Base-by-base conservation (phyloP, 2,797 vertebrate genomes). In the Acanthurus tractus region DNA sequence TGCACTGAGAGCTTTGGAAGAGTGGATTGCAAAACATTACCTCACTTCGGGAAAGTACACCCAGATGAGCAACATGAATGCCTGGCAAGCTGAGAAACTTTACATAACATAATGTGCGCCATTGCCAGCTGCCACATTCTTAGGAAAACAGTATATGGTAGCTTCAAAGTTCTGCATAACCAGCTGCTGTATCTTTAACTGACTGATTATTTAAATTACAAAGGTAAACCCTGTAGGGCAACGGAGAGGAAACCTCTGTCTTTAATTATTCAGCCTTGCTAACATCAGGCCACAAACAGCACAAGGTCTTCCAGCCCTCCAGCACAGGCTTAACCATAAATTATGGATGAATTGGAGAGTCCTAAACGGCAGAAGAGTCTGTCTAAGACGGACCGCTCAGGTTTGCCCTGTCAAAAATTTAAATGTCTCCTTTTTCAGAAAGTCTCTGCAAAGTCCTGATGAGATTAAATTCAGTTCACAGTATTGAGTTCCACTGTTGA, bases 201-300 rank as follows among this genome's bases (percentile, higher is more conserved):
- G 70, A 68, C 49, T 63, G 48, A 59, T 58, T 68, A 67, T 63
- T 69, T 67, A 74, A 82, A 81, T 79, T 9, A 49, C 29, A 0
- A 53, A 29, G 15, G 62, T 55, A 67, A 34, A 68, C 42, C 53
- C 18, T 67, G 49, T 75, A 48, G 54, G 46, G 38, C 73, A 61
- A 38, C 10, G 12, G 63, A 76, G 67, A 82, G 70, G 34, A 77
- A 75, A 70, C 62, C 42, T 50, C 44, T 78, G 78, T 65, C 58
- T 85, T 86, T 67, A 85, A 90, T 90, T 85, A 89, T 86, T 89
- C 70, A 88, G 62, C 54, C 42, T 58, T 62, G 61, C 57, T 81
- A 79, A 86, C 76, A 70, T 74, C 40, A 40, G 62, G 56, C 68
- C 53, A 58, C 65, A 79, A 78, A 78, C 74, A 52, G 55, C 18